Base-by-base conservation (phyloP, 2,113 vertebrate species). In the Misgurnus anguillicaudatus region DNA sequence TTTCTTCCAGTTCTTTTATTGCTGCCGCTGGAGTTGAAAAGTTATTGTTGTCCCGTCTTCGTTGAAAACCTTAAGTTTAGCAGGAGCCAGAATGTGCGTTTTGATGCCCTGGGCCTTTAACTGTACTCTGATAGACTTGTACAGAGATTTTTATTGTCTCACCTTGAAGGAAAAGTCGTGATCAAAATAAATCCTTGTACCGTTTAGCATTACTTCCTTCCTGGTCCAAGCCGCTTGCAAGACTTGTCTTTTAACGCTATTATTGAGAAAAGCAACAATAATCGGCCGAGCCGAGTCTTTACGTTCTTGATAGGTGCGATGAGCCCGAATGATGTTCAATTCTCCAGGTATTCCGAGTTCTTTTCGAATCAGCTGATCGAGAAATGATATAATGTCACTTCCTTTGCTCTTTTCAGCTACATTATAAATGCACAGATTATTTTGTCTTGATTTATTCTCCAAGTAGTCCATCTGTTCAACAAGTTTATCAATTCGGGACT, bases 361-460 rank as follows among this genome's bases (percentile, higher is more conserved):
- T 10, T 63, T 36, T 19, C 9, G 4, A 3, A 63, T 17, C 13
- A 63, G 61, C 11, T 63, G 13, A 17, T 19, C 36, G 4, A 63
- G 61, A 36, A 63, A 63, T 14, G 19, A 10, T 19, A 36, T 63
- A 2, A 63, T 24, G 13, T 63, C 61, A 0, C 3, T 2, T 10
- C 61, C 61, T 24, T 63, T 19, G 19, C 61, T 63, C 36, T 63
- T 63, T 63, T 63, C 61, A 4, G 17, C 61, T 24, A 63, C 61
- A 21, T 63, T 63, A 36, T 63, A 63, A 21, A 63, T 63, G 61
- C 61, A 63, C 13, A 63, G 9, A 63, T 63, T 63, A 63, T 63
- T 63, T 24, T 63, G 61, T 19, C 61, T 63, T 2, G 17, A 63
- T 13, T 63, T 63, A 9, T 24, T 63, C 36, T 63, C 61, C 61